Base-by-base conservation (phyloP, 1,140 invertebrate species). In the Apocrypta bakeri region DNA sequence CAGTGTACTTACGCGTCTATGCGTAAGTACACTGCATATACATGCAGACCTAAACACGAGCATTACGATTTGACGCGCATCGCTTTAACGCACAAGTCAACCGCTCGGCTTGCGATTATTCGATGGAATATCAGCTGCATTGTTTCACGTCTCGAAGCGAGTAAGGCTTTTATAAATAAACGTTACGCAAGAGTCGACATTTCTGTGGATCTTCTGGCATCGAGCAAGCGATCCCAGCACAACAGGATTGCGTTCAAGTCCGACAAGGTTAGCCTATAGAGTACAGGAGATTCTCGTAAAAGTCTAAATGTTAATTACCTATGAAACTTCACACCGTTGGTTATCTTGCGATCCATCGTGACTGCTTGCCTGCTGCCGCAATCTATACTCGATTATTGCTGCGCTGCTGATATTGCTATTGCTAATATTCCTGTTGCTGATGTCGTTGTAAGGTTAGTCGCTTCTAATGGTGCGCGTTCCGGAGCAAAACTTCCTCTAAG, bases 241-340 rank as follows among this genome's bases (percentile, higher is more conserved):
- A n/a, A n/a, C n/a, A n/a, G n/a, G n/a, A n/a, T n/a, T 29, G 74
- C 74, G 7, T 21, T n/a, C n/a, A n/a, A n/a, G 61, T 24, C 24
- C 61, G 17, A 63, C 40, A n/a, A 71, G 48, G 78, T 72, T 56
- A 61, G 68, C 68, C 31, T 40, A 64, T 33, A 14, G 1, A 31
- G 78, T 1, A 27, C 25, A 42, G 8, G 69, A 68, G 61, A 79
- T 63, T 14, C n/a, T 24, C 56, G 27, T 37, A 77, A 81, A 24
- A 83, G 73, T 27, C 74, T 71, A 76, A 77, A 86, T 83, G 82
- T 80, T 85, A 86, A 87, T 86, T 87, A 83, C 82, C 85, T 84
- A 85, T 83, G 84, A 85, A 87, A 87, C 83, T 84, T 72, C 83
- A 87, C 80, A 84, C 83, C 83, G 79, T 29, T n/a, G 73, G n/a